Evolutionary conservation across 2,113 vertebrate genomes (phyloP), one percentile per base, ranked within the genome.

Genomic region (Notarius quadriscutis): DNA sequence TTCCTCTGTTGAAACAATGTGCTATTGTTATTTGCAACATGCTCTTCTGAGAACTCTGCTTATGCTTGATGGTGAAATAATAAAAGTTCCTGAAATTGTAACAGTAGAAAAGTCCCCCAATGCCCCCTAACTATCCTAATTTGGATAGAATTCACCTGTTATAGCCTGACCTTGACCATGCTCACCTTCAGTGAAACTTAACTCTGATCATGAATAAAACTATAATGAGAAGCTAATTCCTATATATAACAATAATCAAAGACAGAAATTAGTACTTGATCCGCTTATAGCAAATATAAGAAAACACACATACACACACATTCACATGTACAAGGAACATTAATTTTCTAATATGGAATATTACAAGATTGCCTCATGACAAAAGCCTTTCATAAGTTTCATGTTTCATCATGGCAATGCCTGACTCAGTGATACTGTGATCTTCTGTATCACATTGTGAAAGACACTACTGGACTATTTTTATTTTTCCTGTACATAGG

Each of bases 381-480:
- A 58, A 65, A 79, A 79, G 15, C 50, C 75, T 78, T 14, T 77
- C 50, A 48, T 51, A 74, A 75, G 55, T 75, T 72, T 84, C 65
- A 53, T 77, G 74, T 86, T 41, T 57, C 17, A 79, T 27, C 60
- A 50, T 51, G 75, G 27, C 53, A 48, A 69, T 30, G 14, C 3
- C 48, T 27, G 82, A 30, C 63, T 57, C 25, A 25, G 17, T 65
- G 5, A 18, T 55, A 51, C 22, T 87, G 77, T 83, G n/a, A 7
- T 62, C 63, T 55, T 71, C 55, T 83, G 82, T 83, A 72, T 63
- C 27, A 41, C 41, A 60, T 63, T 58, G 3, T 83, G 20, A 62
- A 48, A 62, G 30, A 81, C 30, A 81, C 62, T 62, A 62, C 57
- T 55, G 74, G 65, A 14, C 87, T 90, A 75, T 84, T 86, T 80